Evolutionary conservation across 2,888 invertebrate species (phyloP).

Genomic region (Chironomus riparius): DNA sequence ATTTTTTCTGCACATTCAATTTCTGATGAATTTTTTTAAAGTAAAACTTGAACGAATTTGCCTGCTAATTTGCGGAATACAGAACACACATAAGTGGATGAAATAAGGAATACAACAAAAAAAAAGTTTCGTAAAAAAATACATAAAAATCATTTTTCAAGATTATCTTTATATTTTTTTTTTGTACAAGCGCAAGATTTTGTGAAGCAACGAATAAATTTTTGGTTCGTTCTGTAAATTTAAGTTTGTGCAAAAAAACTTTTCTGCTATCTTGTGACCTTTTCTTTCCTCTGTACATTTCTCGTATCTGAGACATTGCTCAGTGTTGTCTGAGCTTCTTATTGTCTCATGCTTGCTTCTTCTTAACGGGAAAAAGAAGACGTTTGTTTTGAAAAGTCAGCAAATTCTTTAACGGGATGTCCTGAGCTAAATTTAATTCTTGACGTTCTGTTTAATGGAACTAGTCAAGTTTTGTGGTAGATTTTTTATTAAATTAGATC

Average conservation of each 20-base stretch:
- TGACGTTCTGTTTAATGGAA: too few relatives aligned
- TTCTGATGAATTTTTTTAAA: neutral
- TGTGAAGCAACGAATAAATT: neutral
- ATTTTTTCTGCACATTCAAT: neutral
- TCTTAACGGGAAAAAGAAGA: too few relatives aligned
- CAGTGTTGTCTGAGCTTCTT: neutral
- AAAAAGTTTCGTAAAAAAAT: neutral
- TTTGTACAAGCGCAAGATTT: neutral
- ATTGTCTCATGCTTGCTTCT: neutral
- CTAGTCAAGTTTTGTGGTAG: too few relatives aligned
- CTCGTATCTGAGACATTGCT: neutral
- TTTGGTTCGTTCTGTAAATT: neutral
- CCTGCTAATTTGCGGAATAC: neutral
- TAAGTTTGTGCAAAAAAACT: too few relatives aligned
- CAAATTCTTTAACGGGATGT: too few relatives aligned
- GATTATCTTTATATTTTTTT: constrained; percentile 6
- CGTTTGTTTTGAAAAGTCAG: too few relatives aligned
- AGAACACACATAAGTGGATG: neutral
- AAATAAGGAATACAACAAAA: neutral
- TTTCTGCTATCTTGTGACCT: constrained; percentile 4
- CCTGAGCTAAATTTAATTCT: too few relatives aligned
- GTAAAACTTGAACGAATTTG: neutral
- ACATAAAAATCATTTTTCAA: constrained; percentile 21
- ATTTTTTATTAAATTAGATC: too few relatives aligned
- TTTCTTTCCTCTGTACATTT: neutral